Conservation (phyloP, 2,888 invertebrate genomes). For the Pyrgus malvae region DNA sequence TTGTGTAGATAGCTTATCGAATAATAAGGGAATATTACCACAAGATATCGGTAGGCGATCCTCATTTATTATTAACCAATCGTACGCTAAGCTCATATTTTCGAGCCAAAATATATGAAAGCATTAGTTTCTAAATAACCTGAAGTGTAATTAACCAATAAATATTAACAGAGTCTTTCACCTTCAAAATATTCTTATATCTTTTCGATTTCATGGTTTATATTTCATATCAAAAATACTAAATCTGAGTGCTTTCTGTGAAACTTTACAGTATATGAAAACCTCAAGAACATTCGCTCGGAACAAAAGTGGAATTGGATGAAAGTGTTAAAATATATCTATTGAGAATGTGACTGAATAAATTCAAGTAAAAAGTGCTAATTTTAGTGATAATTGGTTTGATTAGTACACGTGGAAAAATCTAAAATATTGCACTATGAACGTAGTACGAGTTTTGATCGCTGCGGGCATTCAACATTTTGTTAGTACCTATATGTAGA, state of each 20-base stretch:
- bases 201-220: background rate
- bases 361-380: background rate
- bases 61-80: no score
- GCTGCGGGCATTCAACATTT: constrained; percentile 64
- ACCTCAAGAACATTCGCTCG: constrained; percentile 4
- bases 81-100: constrained; percentile 1
- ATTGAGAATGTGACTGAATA: constrained; percentile 19
- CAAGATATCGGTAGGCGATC: constrained; percentile 3
- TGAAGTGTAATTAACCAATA: no score
- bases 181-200: no score
- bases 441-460: constrained; percentile 63
- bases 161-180: no score
- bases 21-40: constrained; percentile 34
- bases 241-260: background rate
- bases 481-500: constrained; percentile 52
- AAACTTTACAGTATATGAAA: constrained; percentile 20
- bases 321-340: background rate
- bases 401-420: background rate
- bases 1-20: constrained; percentile 30
- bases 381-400: background rate
- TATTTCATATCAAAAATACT: background rate
- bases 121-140: no score
- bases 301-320: constrained; percentile 30
- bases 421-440: constrained; percentile 33
- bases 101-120: no score